A percentile compares a stretch with the other conserved stretches of the same genome.
Evolutionary conservation across 2,113 vertebrate genomes (phyloP).

Genomic region (Cettia cetti): DNA sequence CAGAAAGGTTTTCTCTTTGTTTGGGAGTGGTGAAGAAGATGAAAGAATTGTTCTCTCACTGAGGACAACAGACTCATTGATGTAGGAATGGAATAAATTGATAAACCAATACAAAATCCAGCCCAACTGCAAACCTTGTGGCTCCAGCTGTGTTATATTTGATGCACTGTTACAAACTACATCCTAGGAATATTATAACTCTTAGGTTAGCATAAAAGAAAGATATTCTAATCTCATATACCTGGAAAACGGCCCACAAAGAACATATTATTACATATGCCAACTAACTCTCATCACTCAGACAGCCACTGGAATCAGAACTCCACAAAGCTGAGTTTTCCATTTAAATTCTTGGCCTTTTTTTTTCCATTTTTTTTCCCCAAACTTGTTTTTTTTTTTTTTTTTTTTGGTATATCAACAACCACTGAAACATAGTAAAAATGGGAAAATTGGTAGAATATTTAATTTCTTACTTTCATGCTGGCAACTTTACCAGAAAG

Average conservation of each 20-base stretch:
- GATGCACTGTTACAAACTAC: neutral
- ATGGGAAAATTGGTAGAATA: neutral
- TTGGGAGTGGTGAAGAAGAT: neutral
- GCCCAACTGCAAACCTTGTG: neutral
- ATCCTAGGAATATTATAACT: neutral
- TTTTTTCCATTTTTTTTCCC: neutral
- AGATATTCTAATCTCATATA: neutral
- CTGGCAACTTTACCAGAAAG: neutral
- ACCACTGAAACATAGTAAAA: neutral
- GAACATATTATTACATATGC: neutral
- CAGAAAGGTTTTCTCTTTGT: neutral
- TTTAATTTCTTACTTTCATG: neutral
- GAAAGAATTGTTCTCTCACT: neutral
- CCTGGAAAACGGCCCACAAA: neutral
- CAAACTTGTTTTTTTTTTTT: neutral
- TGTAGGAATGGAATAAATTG: neutral
- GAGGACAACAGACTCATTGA: neutral
- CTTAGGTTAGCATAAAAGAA: neutral
- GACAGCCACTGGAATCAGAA: neutral
- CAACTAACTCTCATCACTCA: neutral
- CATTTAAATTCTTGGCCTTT: neutral
- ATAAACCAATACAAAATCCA: neutral
- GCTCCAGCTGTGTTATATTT: neutral
- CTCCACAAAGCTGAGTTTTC: neutral
- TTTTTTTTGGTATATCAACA: neutral